Conservation (phyloP, 2,888 invertebrate species). For the Nasonovia ribisnigri region DNA sequence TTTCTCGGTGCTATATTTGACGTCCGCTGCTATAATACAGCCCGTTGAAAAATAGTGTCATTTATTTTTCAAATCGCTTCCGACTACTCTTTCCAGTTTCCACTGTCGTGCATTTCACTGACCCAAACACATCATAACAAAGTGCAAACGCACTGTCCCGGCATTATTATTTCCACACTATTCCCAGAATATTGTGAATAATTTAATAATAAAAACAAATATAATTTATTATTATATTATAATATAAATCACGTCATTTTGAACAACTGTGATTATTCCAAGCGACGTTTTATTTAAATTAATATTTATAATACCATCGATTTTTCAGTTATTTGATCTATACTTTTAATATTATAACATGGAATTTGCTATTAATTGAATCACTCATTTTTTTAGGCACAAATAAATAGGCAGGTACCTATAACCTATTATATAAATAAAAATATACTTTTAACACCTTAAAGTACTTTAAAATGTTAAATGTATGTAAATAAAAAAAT, state of each 20-base stretch:
- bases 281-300: neutral
- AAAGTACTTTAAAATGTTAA: neutral
- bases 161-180: neutral
- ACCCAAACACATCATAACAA: neutral
- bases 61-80: constrained; percentile 31
- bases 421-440: neutral
- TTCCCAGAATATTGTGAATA: neutral
- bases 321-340: neutral
- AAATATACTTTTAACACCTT: neutral
- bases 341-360: neutral
- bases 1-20: neutral
- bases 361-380: neutral
- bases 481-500: neutral
- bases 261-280: neutral
- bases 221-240: neutral
- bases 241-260: neutral
- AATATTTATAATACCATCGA: neutral
- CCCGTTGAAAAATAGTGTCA: neutral
- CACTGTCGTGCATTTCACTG: neutral
- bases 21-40: neutral
- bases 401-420: neutral
- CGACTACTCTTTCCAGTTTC: neutral
- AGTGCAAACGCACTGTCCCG: neutral
- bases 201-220: neutral
- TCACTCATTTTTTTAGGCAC: neutral